Evolutionary conservation across 1,140 invertebrate genomes (phyloP).

Genomic region (Phenacoccus solenopsis): DNA sequence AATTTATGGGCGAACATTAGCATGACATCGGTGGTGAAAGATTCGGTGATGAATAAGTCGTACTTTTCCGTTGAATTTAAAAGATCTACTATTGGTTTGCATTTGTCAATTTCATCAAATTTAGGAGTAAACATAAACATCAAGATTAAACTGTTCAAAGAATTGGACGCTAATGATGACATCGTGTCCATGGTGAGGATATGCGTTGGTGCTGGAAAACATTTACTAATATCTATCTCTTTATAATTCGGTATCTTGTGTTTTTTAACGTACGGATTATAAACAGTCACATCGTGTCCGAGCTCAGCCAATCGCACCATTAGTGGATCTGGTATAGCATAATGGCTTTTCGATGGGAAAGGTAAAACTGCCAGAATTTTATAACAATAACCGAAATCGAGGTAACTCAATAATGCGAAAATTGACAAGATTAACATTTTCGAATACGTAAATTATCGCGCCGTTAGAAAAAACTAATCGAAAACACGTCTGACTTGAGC

Average conservation of each 20-base stretch:
- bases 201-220: background rate
- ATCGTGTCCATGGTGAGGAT: background rate
- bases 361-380: conserved; percentile 31
- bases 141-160: background rate
- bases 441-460: no score
- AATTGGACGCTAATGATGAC: background rate
- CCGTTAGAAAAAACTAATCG: no score
- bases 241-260: conserved; percentile 37
- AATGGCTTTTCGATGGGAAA: conserved; percentile 31
- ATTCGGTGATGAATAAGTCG: conserved; percentile 30
- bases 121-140: background rate
- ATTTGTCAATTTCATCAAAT: conserved; percentile 7
- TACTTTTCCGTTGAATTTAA: conserved; percentile 25
- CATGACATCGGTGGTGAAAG: conserved; percentile 26
- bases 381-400: background rate
- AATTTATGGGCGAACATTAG: conserved; percentile 29
- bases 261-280: conserved; percentile 36
- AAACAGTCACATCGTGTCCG: conserved; percentile 31
- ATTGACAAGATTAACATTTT: background rate
- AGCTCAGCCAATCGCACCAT: conserved; percentile 28
- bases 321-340: conserved; percentile 30
- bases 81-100: background rate
- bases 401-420: background rate
- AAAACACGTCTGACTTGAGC: no score
- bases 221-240: conserved; percentile 33